A percentile compares a stretch with the other conserved stretches of the same genome.
These are phyloP conservation scores for Sarcophaga peregrina DNA, from an alignment of 1,140 invertebrate genomes.

Conservation along the genomic window DNA sequence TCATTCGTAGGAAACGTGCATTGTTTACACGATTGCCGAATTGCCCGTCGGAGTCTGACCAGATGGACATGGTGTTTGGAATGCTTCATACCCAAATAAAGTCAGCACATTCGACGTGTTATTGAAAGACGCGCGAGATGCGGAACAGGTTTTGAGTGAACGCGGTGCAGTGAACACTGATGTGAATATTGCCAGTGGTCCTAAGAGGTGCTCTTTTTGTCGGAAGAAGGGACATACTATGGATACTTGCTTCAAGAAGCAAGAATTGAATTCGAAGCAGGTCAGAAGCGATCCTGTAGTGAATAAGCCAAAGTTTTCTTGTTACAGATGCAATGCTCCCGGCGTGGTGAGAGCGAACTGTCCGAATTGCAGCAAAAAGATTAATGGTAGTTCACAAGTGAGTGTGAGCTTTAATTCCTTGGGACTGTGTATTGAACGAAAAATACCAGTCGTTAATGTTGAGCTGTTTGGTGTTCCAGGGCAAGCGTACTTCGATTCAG, in stretches of 20 bases:
- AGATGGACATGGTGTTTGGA: constrained; percentile 49
- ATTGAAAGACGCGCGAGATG: constrained; percentile 32
- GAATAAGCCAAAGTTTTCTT: too few species aligned
- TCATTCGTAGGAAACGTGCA: constrained; percentile 42
- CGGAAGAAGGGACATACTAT: background rate
- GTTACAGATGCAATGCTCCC: too few species aligned
- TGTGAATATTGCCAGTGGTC: background rate
- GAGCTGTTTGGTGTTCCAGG: constrained; percentile 10
- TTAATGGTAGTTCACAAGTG: constrained; percentile 4
- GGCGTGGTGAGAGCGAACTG: too few species aligned
- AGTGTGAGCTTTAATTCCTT: constrained; percentile 10
- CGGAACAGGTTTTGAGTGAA: constrained; percentile 8
- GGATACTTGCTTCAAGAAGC: background rate
- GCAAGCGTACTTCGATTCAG: too few species aligned
- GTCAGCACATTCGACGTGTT: constrained; percentile 39
- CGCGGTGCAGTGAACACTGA: background rate
- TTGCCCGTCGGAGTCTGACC: constrained; percentile 8
- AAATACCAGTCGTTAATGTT: constrained; percentile 29
- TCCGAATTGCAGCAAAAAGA: too few species aligned
- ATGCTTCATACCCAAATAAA: constrained; percentile 43
- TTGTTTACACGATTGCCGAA: constrained; percentile 36
- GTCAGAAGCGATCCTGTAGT: too few species aligned
- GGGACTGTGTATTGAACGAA: background rate
- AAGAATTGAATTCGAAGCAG: background rate
- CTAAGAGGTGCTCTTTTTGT: constrained; percentile 17